Evolutionary conservation across 2,888 invertebrate species (phyloP).

Genomic region (Hecatera dysodea): DNA sequence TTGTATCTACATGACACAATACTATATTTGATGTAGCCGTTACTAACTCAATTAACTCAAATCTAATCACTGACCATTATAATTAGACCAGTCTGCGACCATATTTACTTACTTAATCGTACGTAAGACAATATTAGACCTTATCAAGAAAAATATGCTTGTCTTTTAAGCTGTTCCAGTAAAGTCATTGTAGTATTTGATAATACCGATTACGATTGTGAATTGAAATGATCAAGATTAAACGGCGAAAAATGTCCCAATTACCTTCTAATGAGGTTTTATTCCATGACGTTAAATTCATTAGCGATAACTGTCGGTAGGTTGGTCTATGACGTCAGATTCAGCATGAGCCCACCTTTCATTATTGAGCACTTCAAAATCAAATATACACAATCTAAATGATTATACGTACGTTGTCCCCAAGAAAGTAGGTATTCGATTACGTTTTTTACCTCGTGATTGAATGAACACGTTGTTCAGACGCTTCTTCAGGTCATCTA

Average conservation of each 20-base stretch:
- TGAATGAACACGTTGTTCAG: constrained; percentile 23
- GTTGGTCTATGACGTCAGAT: constrained; percentile 61
- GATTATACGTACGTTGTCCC: constrained; percentile 52
- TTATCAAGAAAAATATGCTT: neutral
- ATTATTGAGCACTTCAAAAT: constrained; percentile 35
- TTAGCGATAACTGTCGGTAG: constrained; percentile 42
- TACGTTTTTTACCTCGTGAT: constrained; percentile 35
- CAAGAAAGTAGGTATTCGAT: constrained; percentile 19
- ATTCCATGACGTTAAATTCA: constrained; percentile 43
- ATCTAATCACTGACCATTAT: constrained; percentile 1
- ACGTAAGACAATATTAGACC: neutral
- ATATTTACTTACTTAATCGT: neutral
- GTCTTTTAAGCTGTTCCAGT: constrained; percentile 13
- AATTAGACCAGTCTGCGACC: neutral
- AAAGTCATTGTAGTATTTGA: constrained; percentile 35
- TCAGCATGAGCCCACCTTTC: constrained; percentile 25
- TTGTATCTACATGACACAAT: neutral
- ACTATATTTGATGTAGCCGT: neutral
- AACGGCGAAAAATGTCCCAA: constrained; percentile 22
- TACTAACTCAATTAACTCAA: neutral
- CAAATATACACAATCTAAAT: constrained; percentile 19
- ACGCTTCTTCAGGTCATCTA: constrained; percentile 27
- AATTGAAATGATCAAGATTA: constrained; percentile 26
- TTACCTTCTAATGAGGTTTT: constrained; percentile 36
- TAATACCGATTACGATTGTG: constrained; percentile 18